Base-by-base conservation (phyloP, 2,113 vertebrate species). In the Chroicocephalus ridibundus region DNA sequence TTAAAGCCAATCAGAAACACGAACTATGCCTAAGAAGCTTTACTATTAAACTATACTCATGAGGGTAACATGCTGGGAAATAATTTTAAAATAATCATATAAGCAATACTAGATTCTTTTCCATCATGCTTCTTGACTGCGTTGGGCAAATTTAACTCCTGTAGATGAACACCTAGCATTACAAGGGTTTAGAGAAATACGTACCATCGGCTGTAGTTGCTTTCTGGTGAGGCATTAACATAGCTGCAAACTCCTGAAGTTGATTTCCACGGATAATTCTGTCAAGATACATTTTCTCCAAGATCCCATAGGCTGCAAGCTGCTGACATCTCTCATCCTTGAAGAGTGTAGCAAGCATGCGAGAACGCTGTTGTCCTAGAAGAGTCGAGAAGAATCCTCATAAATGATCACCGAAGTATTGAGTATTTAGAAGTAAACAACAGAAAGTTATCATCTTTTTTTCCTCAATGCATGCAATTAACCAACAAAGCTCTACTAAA, bases 271-370 rank as follows among this genome's bases (percentile, higher is more conserved):
- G 98, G 97, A 99, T 99, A 95, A 99, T 99, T 60, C 99, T 98
- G 94, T 99, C 99, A 1, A 99, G 98, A 94, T 99, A 99, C 99
- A 99, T 99, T 90, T 99, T 99, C 98, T 99, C 99, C 86, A 99
- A 96, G 84, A 99, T 99, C 16, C 99, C 99, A 54, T 99, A 99
- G 44, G 99, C 99, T 38, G 99, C 98, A 77, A 99, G 99, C 97
- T 99, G 99, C 97, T 99, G 99, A 97, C 99, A 99, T 74, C 99
- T 98, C 97, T 99, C 99, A 51, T 99, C 99, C 94, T 99, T 99
- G 92, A 99, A 99, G 26, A 99, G 99, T 3, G 99, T 99, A 81
- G 99, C 99, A 82, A 99, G 97, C 99, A 99, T 99, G 44, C 99
- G 99, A 74, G 99, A 99, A 31, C 99, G 99, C 96, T 99, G 99